Conservation (phyloP, 2,888 invertebrate genomes). For the Polia nebulosa region DNA sequence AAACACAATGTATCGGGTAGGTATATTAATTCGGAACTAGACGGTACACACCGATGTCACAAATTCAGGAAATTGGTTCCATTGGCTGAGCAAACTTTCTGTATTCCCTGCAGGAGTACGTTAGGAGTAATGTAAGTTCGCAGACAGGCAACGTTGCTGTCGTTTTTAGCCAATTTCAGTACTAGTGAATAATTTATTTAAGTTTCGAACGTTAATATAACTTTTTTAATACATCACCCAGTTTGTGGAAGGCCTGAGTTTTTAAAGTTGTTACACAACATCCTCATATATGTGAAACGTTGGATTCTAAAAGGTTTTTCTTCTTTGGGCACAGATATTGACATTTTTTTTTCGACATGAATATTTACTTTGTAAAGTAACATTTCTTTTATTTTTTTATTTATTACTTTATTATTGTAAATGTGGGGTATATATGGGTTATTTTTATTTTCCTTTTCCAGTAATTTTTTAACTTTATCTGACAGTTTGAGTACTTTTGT, state of each 20-base stretch:
- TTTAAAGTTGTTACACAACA: conserved; percentile 20
- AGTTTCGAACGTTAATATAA: conserved; percentile 60
- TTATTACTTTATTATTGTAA: too few relatives aligned
- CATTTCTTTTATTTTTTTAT: too few relatives aligned
- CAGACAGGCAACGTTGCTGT: conserved; percentile 70
- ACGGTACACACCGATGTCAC: conserved; percentile 77
- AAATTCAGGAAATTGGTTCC: conserved; percentile 82
- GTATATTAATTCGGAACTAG: conserved; percentile 76
- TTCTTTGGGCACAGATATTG: neutral
- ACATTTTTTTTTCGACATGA: too few relatives aligned
- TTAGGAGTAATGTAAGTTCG: conserved; percentile 78
- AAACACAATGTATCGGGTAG: conserved; percentile 68
- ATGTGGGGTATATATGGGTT: too few relatives aligned
- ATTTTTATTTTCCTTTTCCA: too few relatives aligned
- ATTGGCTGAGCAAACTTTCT: conserved; percentile 79
- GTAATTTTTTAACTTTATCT: too few relatives aligned
- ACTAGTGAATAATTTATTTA: conserved; percentile 66
- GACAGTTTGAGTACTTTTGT: too few relatives aligned
- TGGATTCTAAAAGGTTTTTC: conserved; percentile 3
- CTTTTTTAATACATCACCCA: conserved; percentile 56
- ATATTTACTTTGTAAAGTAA: too few relatives aligned
- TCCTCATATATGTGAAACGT: neutral
- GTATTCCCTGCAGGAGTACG: conserved; percentile 72
- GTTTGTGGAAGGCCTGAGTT: conserved; percentile 33
- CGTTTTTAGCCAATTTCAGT: conserved; percentile 68